Evolutionary conservation across 2,113 vertebrate species (phyloP), one percentile per base, ranked within the genome.

Genomic region (Herpailurus yagouaroundi): DNA sequence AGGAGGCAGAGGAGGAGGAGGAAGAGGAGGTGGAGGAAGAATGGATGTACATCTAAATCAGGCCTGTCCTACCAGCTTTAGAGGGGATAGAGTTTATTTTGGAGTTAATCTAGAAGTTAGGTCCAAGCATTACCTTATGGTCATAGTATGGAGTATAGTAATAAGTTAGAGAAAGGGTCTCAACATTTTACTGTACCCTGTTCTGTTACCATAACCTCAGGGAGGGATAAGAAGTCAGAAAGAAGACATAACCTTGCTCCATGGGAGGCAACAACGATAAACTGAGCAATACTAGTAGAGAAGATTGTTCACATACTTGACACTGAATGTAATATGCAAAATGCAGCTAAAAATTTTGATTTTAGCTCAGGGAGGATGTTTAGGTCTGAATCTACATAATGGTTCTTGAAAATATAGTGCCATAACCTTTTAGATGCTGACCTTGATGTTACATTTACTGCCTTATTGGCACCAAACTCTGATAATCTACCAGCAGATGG

Each of bases 401-500:
- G 11, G 45, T 14, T 91, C 33, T 88, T 85, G 55, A 91, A 97
- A 71, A 91, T 64, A 88, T 29, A 66, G 21, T 82, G 50, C 19
- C 18, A 1, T 89, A 82, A 83, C 33, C 25, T 88, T 94, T 90
- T 38, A 55, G 25, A 80, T 89, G 15, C 68, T 94, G 93, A 95
- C 74, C 95, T 97, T 96, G 85, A 76, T 80, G 48, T 91, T 94
- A 86, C 57, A 91, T 69, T 92, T 90, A 69, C n/a, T 94, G 89
- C 71, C 27, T 89, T 96, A 60, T 33, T 66, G 95, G 71, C 85
- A 93, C 4, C 64, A 97, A 80, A 18, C 12, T 97, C 80, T 45
- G 76, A 92, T 81, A 95, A 92, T 71, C 84, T 57, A 69, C 84
- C 48, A 93, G 73, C 91, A 97, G 96, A 98, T 96, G 92, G 91